These are phyloP conservation scores for Eupithecia subfuscata DNA, from an alignment of 2,888 invertebrate genomes.

Conservation along the genomic window DNA sequence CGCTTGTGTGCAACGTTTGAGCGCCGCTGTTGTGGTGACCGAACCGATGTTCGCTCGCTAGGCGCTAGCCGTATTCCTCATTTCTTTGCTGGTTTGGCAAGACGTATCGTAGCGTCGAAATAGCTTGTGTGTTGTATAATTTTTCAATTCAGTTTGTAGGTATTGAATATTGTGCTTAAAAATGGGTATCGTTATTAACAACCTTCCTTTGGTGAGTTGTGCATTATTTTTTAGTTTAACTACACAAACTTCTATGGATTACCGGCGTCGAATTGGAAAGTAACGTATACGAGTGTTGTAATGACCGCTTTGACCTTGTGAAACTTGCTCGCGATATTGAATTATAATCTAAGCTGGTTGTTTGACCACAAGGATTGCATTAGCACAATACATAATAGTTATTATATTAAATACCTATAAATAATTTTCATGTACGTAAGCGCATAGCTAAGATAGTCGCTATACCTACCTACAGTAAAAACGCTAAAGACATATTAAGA, in stretches of 20 bases:
- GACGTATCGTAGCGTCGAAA: conserved; percentile 66
- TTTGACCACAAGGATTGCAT: conserved; percentile 61
- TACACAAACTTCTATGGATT: conserved; percentile 48
- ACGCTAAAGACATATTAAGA: neutral
- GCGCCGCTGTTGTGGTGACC: conserved; percentile 50
- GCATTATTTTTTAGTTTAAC: conserved; percentile 42
- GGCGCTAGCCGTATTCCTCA: conserved; percentile 63
- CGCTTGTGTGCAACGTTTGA: conserved; percentile 64
- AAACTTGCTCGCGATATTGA: conserved; percentile 79
- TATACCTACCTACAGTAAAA: neutral
- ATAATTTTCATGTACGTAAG: neutral
- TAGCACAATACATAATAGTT: conserved; percentile 29
- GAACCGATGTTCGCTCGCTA: conserved; percentile 50
- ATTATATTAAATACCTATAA: neutral
- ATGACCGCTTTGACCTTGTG: conserved; percentile 84
- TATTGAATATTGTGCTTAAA: conserved; percentile 47
- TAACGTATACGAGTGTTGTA: conserved; percentile 75
- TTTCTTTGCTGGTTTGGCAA: conserved; percentile 71
- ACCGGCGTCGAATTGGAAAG: conserved; percentile 78
- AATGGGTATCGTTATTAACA: conserved; percentile 79
- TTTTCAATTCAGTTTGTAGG: conserved; percentile 44
- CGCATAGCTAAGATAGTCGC: neutral
- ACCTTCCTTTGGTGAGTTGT: conserved; percentile 74
- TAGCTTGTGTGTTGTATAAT: conserved; percentile 57
- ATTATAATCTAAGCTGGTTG: conserved; percentile 58